A percentile compares a stretch with the other conserved stretches of the same genome.
Conservation (phyloP, 2,888 invertebrate genomes). For the Troides helena region DNA sequence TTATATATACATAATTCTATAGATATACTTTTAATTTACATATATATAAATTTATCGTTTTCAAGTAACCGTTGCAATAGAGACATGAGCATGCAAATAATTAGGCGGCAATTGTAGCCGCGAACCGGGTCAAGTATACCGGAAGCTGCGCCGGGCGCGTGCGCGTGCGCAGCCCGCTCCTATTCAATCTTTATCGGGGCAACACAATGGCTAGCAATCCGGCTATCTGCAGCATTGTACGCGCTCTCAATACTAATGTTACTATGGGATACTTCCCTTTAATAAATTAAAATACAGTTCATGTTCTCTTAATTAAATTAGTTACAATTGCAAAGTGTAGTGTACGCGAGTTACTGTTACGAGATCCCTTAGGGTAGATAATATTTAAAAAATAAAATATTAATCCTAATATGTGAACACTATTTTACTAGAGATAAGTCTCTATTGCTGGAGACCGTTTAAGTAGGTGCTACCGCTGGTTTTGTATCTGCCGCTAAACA, state of each 20-base stretch:
- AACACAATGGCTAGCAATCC: constrained; percentile 51
- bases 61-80: background rate
- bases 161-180: constrained; percentile 55
- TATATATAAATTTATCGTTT: background rate
- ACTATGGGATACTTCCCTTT: constrained; percentile 26
- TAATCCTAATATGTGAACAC: no score
- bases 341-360: background rate
- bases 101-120: constrained; percentile 51
- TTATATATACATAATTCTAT: no score
- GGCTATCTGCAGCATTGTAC: constrained; percentile 37
- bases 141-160: constrained; percentile 52
- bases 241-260: constrained; percentile 24
- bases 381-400: no score
- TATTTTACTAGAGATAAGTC: no score
- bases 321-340: background rate
- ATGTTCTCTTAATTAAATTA: background rate
- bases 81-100: constrained; percentile 24
- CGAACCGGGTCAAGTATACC: constrained; percentile 75
- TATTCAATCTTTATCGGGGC: constrained; percentile 63
- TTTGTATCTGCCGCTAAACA: no score
- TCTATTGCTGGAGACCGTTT: no score
- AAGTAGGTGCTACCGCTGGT: no score
- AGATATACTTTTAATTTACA: background rate
- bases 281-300: constrained; percentile 17
- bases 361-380: no score